Conservation (phyloP, 2,888 invertebrate genomes). For the Drosophila tanythrix region DNA sequence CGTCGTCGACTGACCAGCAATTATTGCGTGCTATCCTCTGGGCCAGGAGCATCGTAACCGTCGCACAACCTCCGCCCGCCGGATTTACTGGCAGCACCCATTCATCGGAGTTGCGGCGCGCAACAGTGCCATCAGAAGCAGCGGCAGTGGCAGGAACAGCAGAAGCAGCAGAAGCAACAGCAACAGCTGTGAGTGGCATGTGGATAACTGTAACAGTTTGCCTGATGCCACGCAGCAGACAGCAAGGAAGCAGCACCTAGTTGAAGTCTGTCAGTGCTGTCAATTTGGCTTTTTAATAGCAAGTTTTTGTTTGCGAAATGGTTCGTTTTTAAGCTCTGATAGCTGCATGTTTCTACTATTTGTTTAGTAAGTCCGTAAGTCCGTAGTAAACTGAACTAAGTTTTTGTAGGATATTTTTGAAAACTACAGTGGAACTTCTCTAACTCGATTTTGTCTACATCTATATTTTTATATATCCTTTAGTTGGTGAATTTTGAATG, state of each 20-base stretch:
- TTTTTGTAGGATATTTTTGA: background rate
- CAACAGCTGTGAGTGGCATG: constrained; percentile 12
- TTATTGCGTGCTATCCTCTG: constrained; percentile 78
- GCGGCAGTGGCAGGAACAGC: background rate
- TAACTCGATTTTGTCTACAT: background rate
- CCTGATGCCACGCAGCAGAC: constrained; percentile 33
- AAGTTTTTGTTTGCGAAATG: background rate
- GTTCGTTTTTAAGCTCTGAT: background rate
- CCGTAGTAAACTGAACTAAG: background rate
- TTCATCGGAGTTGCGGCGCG: constrained; percentile 65
- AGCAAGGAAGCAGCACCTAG: background rate
- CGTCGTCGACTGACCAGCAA: constrained; percentile 83
- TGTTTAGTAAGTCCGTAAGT: background rate
- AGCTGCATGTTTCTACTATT: background rate
- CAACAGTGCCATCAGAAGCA: constrained; percentile 59
- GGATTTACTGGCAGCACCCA: constrained; percentile 52
- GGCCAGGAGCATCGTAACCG: constrained; percentile 83
- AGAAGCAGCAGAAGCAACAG: constrained; percentile 8
- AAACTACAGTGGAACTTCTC: background rate
- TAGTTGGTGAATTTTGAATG: background rate
- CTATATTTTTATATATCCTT: background rate
- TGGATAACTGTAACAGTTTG: constrained; percentile 42
- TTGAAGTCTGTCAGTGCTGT: constrained; percentile 7
- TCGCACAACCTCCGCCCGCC: constrained; percentile 63
- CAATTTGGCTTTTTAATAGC: constrained; percentile 17